Percentiles rank a stretch among this genome's conserved stretches.
Conservation (phyloP, 1,140 invertebrate genomes). For the Apolygus lucorum region DNA sequence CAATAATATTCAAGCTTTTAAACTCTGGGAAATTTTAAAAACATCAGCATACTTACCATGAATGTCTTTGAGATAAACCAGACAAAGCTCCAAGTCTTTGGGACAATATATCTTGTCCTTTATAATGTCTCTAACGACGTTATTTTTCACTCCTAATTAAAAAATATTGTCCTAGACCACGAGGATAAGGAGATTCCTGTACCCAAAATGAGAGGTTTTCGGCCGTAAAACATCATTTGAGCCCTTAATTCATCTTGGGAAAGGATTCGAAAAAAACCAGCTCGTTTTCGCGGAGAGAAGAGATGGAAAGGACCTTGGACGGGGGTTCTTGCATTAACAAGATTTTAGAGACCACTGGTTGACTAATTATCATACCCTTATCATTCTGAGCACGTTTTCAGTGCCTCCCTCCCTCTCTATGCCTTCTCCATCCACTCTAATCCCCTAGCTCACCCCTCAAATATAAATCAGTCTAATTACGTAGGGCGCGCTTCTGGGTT, state of each 20-base stretch:
- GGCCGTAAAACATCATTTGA: neutral
- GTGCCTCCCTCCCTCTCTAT: neutral
- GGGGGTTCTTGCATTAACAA: neutral
- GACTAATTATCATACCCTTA: constrained; percentile 13
- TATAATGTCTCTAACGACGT: neutral
- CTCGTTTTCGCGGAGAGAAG: neutral
- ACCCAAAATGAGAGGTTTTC: too few species aligned
- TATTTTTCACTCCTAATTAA: neutral
- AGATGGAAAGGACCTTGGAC: neutral
- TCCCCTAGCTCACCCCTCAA: constrained; percentile 1
- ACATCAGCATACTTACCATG: too few species aligned
- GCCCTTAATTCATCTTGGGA: neutral
- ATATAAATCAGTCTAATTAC: constrained; percentile 11
- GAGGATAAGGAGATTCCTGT: too few species aligned
- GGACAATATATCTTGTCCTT: neutral
- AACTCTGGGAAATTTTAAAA: too few species aligned
- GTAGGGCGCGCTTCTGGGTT: too few species aligned
- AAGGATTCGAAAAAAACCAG: too few species aligned
- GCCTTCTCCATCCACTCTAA: neutral
- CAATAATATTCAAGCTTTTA: too few species aligned
- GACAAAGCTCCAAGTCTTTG: too few species aligned
- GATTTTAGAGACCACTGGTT: constrained; percentile 15
- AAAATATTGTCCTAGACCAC: too few species aligned
- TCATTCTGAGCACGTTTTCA: constrained; percentile 13
- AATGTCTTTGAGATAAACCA: too few species aligned